Evolutionary conservation across 2,113 vertebrate species (phyloP).

Genomic region (Myodes glareolus): DNA sequence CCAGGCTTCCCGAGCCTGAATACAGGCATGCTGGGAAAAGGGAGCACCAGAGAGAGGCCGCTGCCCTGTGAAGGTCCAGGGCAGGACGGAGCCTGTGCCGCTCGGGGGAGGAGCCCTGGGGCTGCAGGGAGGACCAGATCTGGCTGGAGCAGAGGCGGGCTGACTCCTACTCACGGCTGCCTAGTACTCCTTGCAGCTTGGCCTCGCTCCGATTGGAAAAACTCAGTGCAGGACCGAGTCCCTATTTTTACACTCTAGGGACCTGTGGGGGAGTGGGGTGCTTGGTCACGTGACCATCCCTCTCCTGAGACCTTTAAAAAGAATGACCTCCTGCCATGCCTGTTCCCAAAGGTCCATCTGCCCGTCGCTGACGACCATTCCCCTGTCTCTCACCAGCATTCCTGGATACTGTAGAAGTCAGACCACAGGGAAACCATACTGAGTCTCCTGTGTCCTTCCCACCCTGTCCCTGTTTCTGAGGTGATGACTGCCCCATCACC

Average conservation of each 20-base stretch:
- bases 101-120: not conserved
- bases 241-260: not conserved
- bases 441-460: not conserved
- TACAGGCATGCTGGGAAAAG: not conserved
- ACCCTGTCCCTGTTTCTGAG: not conserved
- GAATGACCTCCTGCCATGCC: not conserved
- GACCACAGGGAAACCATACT: too few relatives aligned
- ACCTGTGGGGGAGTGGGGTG: not conserved
- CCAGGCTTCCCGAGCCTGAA: accelerated
- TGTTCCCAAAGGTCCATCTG: not conserved
- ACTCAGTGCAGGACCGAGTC: not conserved
- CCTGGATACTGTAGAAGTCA: too few relatives aligned
- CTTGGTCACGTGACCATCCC: not conserved
- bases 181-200: not conserved
- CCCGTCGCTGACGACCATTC: not conserved
- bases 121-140: not conserved
- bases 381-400: not conserved
- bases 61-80: not conserved
- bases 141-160: too few relatives aligned
- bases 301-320: not conserved
- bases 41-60: not conserved
- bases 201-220: too few relatives aligned
- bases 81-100: not conserved
- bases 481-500: not conserved
- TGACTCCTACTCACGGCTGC: not conserved